phyloP scores from a whole-genome alignment of 2,113 vertebrate species.

The Scopus umbretta region DNA sequence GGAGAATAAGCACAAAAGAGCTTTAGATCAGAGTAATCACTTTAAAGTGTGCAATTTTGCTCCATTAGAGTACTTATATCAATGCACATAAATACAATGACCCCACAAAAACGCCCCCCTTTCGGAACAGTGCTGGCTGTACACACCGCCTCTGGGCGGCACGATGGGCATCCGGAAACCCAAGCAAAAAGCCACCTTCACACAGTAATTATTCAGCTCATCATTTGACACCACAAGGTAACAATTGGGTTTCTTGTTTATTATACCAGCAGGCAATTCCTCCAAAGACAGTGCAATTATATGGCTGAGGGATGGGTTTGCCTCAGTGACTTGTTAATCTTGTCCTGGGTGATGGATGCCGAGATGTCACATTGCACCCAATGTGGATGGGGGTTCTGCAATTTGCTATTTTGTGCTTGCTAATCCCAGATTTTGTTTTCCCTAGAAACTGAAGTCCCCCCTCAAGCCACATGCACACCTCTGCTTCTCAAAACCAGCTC shows the following conservation, averaged over 20 bases:
- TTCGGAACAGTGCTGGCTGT: neutral
- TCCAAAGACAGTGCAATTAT: fast-evolving
- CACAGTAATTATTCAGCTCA: neutral
- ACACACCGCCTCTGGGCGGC: neutral
- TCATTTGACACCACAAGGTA: no score
- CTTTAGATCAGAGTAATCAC: neutral
- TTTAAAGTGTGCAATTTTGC: fast-evolving
- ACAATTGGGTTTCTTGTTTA: fast-evolving
- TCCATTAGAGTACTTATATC: neutral
- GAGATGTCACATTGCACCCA: no score
- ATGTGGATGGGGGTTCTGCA: fast-evolving
- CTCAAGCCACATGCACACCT: neutral
- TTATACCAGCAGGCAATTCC: fast-evolving
- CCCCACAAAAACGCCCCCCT: neutral
- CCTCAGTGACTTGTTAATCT: neutral
- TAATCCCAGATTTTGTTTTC: neutral
- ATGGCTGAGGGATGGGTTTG: neutral
- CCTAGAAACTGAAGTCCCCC: neutral
- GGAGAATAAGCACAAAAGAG: neutral
- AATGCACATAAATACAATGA: fast-evolving
- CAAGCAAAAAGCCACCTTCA: neutral
- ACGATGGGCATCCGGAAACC: fast-evolving
- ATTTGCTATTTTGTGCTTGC: neutral
- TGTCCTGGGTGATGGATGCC: fast-evolving
- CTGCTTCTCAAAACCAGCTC: neutral